Percentiles rank a stretch among this genome's conserved stretches.
Conservation (phyloP, 64 coral and sea anemone species). For the Actinia equina region DNA sequence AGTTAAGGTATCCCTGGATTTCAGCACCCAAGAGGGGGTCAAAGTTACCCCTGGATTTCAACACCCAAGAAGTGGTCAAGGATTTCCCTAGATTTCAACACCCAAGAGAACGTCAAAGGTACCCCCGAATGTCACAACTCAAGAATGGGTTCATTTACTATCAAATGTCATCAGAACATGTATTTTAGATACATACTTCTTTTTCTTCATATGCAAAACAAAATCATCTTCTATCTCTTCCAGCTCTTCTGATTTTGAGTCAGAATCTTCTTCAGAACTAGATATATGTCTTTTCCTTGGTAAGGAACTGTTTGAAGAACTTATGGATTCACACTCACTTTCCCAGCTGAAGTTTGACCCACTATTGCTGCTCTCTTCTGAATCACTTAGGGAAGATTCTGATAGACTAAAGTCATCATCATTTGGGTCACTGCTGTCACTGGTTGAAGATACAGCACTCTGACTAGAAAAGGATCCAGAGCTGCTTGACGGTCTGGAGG, state of each 20-base stretch:
- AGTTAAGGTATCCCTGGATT: neutral
- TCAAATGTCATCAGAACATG: no score
- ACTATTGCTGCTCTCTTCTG: neutral
- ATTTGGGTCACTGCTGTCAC: neutral
- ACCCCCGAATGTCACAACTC: no score
- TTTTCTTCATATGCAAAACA: neutral
- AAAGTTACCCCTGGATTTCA: neutral
- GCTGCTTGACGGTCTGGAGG: no score
- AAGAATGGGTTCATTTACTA: no score
- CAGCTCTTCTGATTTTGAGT: neutral
- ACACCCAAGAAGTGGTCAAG: no score
- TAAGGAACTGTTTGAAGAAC: neutral
- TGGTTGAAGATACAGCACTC: neutral
- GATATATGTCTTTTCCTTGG: neutral
- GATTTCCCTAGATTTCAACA: no score
- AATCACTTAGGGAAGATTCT: neutral
- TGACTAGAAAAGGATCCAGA: no score
- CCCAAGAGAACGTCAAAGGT: no score
- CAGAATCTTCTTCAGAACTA: neutral
- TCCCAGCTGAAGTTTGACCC: neutral
- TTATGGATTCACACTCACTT: neutral
- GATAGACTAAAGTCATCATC: neutral
- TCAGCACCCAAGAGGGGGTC: neutral
- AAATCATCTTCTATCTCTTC: slow-evolving; percentile 2
- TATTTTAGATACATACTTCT: neutral